Evolutionary conservation across 1,140 invertebrate species (phyloP), one percentile per base, ranked within the genome.

Genomic region (Drosophila lowei): DNA sequence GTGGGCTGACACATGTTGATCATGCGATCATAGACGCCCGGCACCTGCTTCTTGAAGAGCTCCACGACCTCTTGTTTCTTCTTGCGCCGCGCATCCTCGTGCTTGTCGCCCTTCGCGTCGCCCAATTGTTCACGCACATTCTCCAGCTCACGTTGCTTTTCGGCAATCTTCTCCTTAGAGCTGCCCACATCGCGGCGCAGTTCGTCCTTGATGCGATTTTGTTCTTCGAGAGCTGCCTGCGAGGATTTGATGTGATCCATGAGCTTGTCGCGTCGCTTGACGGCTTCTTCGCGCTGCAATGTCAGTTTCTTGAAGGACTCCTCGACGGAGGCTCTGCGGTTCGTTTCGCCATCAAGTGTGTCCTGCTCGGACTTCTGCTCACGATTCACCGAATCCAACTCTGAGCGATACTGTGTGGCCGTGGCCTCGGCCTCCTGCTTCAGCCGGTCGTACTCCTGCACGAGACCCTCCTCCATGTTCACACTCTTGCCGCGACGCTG

Each of bases 1-100:
- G 98, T 98, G 0, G 99, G 99, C 91, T 99, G 97, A 92, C 99
- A 99, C 95, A 99, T 97, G 92, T 99, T 99, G 72, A 99, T 98
- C 95, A 99, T 96, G 44, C 99, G 94, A 91, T 99, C 99, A 92
- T 97, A 98, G 81, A 99, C 99, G 63, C 98, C 99, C 44, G 98
- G 97, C 89, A 98, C 99, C 59, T 99, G 95, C 50, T 97, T 94
- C 92, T 99, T 99, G 89, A 99, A 97, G 91, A 98, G 97, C 91
- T 99, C 98, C 15, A 99, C 97, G 79, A 99, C 97, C 93, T 99
- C 99, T 83, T 98, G 97, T 91, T 99, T 99, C 92, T 98, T 99
- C 72, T 97, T 96, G 2, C 97, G 94, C 16, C 99, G 93, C 2
- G 98, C 95, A 91, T 99, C 98, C 92, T 99, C 99, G 90, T 99